Percentiles rank a stretch among this genome's conserved stretches.
These are phyloP conservation scores for Typhlichthys eigenmanni DNA, from an alignment of 2,797 vertebrate species.

Conservation along the genomic window DNA sequence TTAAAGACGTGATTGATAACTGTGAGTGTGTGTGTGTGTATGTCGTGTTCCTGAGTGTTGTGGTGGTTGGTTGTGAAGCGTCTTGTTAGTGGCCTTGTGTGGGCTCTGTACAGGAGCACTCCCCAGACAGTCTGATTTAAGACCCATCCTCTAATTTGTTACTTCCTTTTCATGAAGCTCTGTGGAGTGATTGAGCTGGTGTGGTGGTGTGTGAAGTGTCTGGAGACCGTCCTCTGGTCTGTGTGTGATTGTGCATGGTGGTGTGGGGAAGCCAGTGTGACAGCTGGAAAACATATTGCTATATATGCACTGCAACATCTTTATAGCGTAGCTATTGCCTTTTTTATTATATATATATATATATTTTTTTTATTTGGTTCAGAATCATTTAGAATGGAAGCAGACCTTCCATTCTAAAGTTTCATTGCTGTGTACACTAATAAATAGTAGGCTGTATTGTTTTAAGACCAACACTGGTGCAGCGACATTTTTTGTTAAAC, in stretches of 20 bases:
- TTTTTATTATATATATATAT: no score
- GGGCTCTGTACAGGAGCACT: slow-evolving; percentile 7
- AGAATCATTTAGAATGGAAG: no score
- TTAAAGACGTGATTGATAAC: slow-evolving; percentile 17
- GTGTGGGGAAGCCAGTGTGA: neutral
- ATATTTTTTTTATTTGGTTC: no score
- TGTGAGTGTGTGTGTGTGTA: slow-evolving; percentile 1
- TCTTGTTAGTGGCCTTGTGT: slow-evolving; percentile 24
- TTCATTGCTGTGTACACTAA: no score
- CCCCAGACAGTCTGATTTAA: slow-evolving; percentile 7
- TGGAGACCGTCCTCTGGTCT: slow-evolving; percentile 19
- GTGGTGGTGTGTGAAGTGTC: slow-evolving; percentile 31
- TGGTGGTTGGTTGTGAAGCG: neutral
- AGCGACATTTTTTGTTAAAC: no score
- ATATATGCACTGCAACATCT: no score
- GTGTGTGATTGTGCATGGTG: slow-evolving; percentile 5
- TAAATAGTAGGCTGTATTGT: no score
- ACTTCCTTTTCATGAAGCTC: slow-evolving; percentile 42
- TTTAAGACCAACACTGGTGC: no score
- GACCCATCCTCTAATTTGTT: slow-evolving; percentile 49
- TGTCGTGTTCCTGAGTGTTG: slow-evolving; percentile 14
- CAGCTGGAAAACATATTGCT: neutral
- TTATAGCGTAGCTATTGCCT: no score
- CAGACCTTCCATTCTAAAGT: no score
- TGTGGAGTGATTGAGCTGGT: slow-evolving; percentile 17